Evolutionary conservation across 1,140 invertebrate genomes (phyloP).

Genomic region (Listronotus oregonensis): DNA sequence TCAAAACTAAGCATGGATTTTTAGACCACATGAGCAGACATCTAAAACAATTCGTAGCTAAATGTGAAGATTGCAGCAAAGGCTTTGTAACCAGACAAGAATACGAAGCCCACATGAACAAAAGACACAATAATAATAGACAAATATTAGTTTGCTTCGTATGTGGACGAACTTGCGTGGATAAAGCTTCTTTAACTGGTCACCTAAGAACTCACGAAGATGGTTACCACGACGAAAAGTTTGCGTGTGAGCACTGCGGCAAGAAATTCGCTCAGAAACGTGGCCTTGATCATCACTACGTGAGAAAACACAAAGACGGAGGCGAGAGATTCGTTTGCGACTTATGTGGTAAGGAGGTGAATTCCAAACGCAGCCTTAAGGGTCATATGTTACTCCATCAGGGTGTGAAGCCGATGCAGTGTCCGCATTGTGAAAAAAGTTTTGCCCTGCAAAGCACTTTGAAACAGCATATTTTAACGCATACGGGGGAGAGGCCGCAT

Average conservation of each 20-base stretch:
- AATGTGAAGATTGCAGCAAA: constrained; percentile 43
- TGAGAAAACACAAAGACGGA: constrained; percentile 35
- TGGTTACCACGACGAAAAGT: constrained; percentile 43
- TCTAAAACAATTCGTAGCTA: constrained; percentile 57
- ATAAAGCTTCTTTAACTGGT: constrained; percentile 49
- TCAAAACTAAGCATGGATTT: constrained; percentile 70
- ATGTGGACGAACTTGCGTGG: constrained; percentile 65
- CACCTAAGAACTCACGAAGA: constrained; percentile 44
- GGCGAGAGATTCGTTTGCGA: constrained; percentile 54
- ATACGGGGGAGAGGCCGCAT: constrained; percentile 78
- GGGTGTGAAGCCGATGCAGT: constrained; percentile 50
- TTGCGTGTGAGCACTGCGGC: constrained; percentile 49
- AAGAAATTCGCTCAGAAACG: constrained; percentile 57
- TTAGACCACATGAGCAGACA: constrained; percentile 68
- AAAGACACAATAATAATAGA: constrained; percentile 38
- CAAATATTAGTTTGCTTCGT: constrained; percentile 40
- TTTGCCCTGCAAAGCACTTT: constrained; percentile 73
- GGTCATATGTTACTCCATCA: constrained; percentile 50
- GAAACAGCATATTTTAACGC: constrained; percentile 75
- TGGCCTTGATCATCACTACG: constrained; percentile 35
- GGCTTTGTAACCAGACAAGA: constrained; percentile 45
- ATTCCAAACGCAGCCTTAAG: constrained; percentile 42
- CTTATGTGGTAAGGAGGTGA: constrained; percentile 58
- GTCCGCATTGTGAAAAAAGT: constrained; percentile 54
- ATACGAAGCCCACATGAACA: constrained; percentile 40